phyloP scores from a whole-genome alignment of 1,140 invertebrate genomes.

The Diabrotica undecimpunctata region DNA sequence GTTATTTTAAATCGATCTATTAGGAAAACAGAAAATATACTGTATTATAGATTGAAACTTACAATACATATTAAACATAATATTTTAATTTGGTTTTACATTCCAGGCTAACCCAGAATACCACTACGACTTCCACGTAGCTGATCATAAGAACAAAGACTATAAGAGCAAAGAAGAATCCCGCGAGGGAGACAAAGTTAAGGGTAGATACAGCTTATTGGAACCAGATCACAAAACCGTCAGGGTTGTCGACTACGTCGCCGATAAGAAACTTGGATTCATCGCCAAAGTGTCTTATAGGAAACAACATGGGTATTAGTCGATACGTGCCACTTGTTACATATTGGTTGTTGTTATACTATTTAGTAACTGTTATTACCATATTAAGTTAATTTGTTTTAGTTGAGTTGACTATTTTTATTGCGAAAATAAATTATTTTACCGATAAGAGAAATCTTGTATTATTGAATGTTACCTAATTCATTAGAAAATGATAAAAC shows the following conservation, averaged over 20 bases:
- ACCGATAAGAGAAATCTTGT: too few species aligned
- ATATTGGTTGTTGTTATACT: constrained; percentile 9
- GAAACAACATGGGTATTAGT: constrained; percentile 25
- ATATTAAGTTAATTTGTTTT: constrained; percentile 12
- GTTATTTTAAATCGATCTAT: too few species aligned
- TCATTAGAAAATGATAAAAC: too few species aligned
- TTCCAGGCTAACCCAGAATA: constrained; percentile 37
- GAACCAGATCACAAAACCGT: constrained; percentile 48
- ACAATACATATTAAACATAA: too few species aligned
- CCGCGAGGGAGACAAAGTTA: constrained; percentile 44
- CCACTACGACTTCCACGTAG: constrained; percentile 38
- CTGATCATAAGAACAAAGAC: constrained; percentile 37
- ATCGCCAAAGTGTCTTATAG: constrained; percentile 56
- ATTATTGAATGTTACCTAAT: too few species aligned
- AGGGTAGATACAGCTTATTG: constrained; percentile 48
- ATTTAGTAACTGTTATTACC: constrained; percentile 15
- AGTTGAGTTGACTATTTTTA: constrained; percentile 30
- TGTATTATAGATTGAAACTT: too few species aligned
- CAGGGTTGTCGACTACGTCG: constrained; percentile 48
- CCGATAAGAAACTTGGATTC: constrained; percentile 57
- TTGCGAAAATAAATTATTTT: constrained; percentile 30
- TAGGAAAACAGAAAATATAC: too few species aligned
- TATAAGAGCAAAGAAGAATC: constrained; percentile 37
- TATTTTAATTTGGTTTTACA: not conserved
- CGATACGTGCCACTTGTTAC: not conserved